These are phyloP conservation scores for Oedothorax gibbosus DNA, from an alignment of 1,140 invertebrate genomes.

Conservation along the genomic window DNA sequence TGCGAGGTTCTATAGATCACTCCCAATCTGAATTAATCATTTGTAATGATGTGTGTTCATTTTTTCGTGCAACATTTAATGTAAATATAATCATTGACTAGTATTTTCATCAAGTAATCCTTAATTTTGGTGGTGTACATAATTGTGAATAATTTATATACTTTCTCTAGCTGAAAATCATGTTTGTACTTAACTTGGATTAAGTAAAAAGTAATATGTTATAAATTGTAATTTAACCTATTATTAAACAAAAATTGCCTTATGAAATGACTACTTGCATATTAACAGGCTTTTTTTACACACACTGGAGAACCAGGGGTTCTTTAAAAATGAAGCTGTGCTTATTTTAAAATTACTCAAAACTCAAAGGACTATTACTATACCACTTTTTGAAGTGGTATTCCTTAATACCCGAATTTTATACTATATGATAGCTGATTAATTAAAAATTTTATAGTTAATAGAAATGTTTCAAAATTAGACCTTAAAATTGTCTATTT, in stretches of 20 bases:
- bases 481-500: too few relatives aligned
- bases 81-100: conserved; percentile 21
- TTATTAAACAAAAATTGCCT: conserved; percentile 1
- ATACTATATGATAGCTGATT: too few relatives aligned
- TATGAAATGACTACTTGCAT: conserved; percentile 3
- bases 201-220: not conserved
- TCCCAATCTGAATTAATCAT: not conserved
- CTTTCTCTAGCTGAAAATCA: not conserved
- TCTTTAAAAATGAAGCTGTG: too few relatives aligned
- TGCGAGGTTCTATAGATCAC: not conserved
- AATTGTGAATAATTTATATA: conserved; percentile 1
- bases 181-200: conserved; percentile 27
- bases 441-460: too few relatives aligned
- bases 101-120: conserved; percentile 3
- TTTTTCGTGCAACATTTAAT: not conserved
- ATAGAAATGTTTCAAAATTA: too few relatives aligned
- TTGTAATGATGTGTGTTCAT: not conserved
- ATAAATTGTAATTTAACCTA: not conserved
- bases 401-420: too few relatives aligned
- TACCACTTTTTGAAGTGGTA: too few relatives aligned
- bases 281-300: conserved; percentile 7
- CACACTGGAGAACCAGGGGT: too few relatives aligned
- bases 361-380: too few relatives aligned
- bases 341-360: too few relatives aligned
- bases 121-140: conserved; percentile 28